Conservation (phyloP, 1,140 invertebrate species). For the Apis florea region DNA sequence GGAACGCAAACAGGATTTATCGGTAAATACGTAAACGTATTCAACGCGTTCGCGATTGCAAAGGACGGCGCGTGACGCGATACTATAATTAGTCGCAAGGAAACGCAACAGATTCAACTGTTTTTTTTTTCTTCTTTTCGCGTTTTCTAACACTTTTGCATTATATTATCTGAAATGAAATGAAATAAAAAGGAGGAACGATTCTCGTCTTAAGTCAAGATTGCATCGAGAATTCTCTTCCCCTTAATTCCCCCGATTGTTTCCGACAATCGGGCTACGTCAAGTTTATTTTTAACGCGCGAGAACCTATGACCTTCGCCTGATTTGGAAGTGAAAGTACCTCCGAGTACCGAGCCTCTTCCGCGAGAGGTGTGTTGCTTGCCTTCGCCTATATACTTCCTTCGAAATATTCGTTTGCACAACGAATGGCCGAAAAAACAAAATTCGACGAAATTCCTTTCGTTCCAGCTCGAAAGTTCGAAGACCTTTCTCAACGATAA, state of each 20-base stretch:
- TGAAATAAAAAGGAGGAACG: not conserved
- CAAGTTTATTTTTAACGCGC: slow-evolving; percentile 65
- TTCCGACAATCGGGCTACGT: slow-evolving; percentile 50
- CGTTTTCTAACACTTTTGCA: not conserved
- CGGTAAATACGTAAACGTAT: not conserved
- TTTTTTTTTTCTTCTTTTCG: not conserved
- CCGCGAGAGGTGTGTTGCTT: slow-evolving; percentile 41
- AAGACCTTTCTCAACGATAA: not conserved
- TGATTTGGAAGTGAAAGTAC: slow-evolving; percentile 60
- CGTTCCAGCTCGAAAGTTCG: not conserved
- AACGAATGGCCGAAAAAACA: not conserved
- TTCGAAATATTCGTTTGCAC: not conserved
- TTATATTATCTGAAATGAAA: not conserved
- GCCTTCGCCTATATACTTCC: not conserved
- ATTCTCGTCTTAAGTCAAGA: not conserved
- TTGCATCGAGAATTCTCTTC: slow-evolving; percentile 6
- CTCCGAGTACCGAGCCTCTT: slow-evolving; percentile 41
- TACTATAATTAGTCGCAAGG: slow-evolving; percentile 12
- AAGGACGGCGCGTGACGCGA: not conserved
- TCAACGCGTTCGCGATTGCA: not conserved
- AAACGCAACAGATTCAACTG: not conserved
- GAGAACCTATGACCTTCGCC: slow-evolving; percentile 54
- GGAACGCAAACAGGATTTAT: slow-evolving; percentile 9
- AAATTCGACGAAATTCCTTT: not conserved
- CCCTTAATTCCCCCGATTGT: slow-evolving; percentile 25